Percentiles rank a stretch among this genome's conserved stretches.
Evolutionary conservation across 2,113 vertebrate genomes (phyloP).

Genomic region (Pica pica): DNA sequence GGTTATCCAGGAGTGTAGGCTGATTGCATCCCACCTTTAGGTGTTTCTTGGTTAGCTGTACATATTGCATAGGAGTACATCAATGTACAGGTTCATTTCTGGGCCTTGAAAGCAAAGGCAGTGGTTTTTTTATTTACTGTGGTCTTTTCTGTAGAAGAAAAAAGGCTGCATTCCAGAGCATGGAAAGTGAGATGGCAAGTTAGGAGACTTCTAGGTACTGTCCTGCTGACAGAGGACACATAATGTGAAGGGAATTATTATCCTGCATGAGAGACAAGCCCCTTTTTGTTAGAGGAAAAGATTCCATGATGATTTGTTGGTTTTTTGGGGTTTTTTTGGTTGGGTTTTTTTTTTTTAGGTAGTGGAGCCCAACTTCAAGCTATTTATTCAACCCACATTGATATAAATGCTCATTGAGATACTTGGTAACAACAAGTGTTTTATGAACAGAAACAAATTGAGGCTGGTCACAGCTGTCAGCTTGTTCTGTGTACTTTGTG

Average conservation of each 20-base stretch:
- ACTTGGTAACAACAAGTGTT: conserved; percentile 10
- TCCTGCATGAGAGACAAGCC: not conserved
- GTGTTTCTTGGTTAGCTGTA: not conserved
- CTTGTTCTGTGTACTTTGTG: conserved; percentile 11
- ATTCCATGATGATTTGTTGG: not conserved
- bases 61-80: not conserved
- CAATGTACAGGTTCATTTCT: not conserved
- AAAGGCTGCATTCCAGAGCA: not conserved
- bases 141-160: not conserved
- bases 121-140: not conserved
- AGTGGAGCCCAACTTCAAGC: not conserved
- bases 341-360: not conserved
- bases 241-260: not conserved
- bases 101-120: not conserved
- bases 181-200: not conserved
- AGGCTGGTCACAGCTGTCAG: conserved; percentile 41
- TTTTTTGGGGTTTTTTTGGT: not conserved
- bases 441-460: conserved; percentile 25
- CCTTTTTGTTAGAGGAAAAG: not conserved
- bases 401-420: not conserved
- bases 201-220: not conserved
- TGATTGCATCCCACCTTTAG: not conserved
- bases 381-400: not conserved
- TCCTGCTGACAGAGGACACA: not conserved
- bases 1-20: too few species aligned